Percentiles rank a stretch among this genome's conserved stretches.
These are phyloP conservation scores for Puntigrus tetrazona DNA, from an alignment of 2,113 vertebrate genomes.

Conservation along the genomic window DNA sequence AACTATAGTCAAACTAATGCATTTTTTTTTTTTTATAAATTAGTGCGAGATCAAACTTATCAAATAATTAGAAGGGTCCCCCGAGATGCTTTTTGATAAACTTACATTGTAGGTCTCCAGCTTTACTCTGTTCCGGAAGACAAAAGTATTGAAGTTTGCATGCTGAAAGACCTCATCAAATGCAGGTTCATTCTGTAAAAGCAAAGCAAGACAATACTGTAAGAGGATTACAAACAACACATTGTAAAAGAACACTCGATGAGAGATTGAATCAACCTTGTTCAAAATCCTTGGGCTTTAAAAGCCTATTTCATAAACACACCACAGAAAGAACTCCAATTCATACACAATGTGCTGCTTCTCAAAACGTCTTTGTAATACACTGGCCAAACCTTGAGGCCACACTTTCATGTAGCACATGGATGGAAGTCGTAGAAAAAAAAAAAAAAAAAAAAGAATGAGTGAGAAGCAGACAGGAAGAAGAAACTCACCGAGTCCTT, in stretches of 20 bases:
- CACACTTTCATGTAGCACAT: conserved; percentile 50
- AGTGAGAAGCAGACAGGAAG: not conserved
- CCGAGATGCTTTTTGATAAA: conserved; percentile 45
- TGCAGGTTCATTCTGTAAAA: conserved; percentile 86
- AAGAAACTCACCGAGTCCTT: conserved; percentile 86
- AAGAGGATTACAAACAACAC: not conserved
- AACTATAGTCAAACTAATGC: no score
- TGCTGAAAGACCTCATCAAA: conserved; percentile 93
- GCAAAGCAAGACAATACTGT: not conserved
- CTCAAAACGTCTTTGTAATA: not conserved
- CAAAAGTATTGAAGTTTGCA: conserved; percentile 88
- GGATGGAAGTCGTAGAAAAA: conserved; percentile 1
- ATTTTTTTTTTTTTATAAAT: not conserved
- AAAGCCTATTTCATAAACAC: not conserved
- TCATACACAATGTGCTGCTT: conserved; percentile 2
- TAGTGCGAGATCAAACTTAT: not conserved
- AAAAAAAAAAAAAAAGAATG: no score
- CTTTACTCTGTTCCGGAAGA: conserved; percentile 90
- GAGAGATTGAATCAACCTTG: conserved; percentile 2
- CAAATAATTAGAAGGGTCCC: no score
- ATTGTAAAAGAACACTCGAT: not conserved
- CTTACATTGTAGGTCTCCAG: conserved; percentile 96
- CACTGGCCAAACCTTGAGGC: conserved; percentile 41
- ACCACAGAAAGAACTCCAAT: not conserved
- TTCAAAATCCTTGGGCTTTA: conserved; percentile 12